Evolutionary conservation across 2,797 vertebrate species (phyloP), one percentile per base, ranked within the genome.

Genomic region (Tenualosa thibaudeaui): DNA sequence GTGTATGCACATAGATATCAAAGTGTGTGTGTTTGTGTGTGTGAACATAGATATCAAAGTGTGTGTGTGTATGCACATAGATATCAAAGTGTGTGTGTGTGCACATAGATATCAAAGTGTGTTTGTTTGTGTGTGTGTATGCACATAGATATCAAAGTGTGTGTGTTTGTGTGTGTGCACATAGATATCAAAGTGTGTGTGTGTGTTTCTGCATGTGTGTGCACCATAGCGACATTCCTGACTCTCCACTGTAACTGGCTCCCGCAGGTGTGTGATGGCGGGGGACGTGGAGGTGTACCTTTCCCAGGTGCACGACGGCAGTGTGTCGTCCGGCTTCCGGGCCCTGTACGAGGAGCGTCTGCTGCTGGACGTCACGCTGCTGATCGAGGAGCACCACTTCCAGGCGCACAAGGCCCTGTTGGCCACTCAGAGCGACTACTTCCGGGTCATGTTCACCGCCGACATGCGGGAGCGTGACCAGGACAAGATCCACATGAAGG

Each of bases 211-310:
- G 62, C 22, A 13, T 43, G 82, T 85, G 78, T 81, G 81, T 84
- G 50, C 40, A 78, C 6, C 37, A 46, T 46, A 6, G 19, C 40
- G 46, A 78, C 0, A 53, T 6, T 60, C 19, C 56, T 87, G 13
- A 31, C 24, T 12, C 24, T 49, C 51, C 50, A 53, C 24, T 68
- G 26, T 90, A 31, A 71, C 17, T 46, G 71, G 37, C 40, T 40
- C 89, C 89, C 89, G 91, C 91, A 98, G 98, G 97, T 97, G 96
- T 97, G 97, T 97, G 95, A 99, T 99, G 98, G 97, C 98, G 95
- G 97, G 96, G 96, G 98, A 99, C 94, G 97, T 98, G 96, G 98
- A 99, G 98, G 98, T 98, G 95, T 99, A 98, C 96, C 97, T 97
- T 94, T 99, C 98, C 92, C 97, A 98, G 96, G 97, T 97, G 94